Evolutionary conservation across 2,113 vertebrate genomes (phyloP), one percentile per base, ranked within the genome.

Genomic region (Synchiropus splendidus): DNA sequence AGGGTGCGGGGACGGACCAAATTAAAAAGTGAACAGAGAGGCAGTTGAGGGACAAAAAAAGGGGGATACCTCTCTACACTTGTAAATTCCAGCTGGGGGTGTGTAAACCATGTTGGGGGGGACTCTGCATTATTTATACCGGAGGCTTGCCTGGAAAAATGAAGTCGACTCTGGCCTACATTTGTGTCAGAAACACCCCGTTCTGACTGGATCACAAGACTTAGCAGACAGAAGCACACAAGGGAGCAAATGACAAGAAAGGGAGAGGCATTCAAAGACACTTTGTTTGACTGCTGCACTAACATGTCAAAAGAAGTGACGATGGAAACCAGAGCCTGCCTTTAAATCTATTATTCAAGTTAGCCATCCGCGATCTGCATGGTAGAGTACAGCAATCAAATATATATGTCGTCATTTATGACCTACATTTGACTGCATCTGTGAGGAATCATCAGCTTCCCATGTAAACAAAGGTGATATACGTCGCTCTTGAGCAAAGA

Each of bases 91-190:
- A 59, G 66, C 40, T 48, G 41, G 39, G 39, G 36, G 61, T 69
- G 46, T 46, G 40, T 27, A 38, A 1, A 51, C 16, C 18, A 48
- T 27, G 42, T 33, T 43, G 58, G 48, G 47, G 72, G 71, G 42
- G 67, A 12, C 39, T 39, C 43, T 81, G 62, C 75, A 81, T 81
- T 79, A 84, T 85, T 83, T 70, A 83, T 69, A 55, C 48, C 42
- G 47, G 47, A 58, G 51, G 67, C 57, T 59, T 32, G 47, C 41
- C 54, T 47, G 65, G 51, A 42, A 49, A 74, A 62, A 62, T 53
- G 42, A 57, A 62, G 58, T 65, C 49, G 42, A 60, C 48, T 43
- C 45, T 80, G 74, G 53, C 77, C 73, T 75, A 73, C 50, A 82
- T 82, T 78, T n/a, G n/a, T n/a, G n/a, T n/a, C n/a, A n/a, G n/a